Evolutionary conservation across 2,113 vertebrate genomes (phyloP), one percentile per base, ranked within the genome.

Genomic region (Mungos mungo): DNA sequence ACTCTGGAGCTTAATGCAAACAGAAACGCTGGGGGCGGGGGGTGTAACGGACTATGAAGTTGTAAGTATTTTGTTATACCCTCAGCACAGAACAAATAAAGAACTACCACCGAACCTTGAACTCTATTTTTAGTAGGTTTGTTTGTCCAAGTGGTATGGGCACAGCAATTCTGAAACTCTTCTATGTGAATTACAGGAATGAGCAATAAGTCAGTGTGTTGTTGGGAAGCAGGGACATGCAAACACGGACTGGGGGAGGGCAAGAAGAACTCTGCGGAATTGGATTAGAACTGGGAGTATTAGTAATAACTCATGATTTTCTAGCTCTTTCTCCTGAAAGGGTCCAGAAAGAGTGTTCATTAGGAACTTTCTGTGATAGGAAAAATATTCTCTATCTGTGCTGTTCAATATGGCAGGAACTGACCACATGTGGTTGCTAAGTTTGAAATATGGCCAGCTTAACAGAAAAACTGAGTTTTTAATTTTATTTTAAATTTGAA

Each of bases 161-260:
- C n/a, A n/a, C 2, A 38, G 35, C 16, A n/a, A 66, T 50, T 72
- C 69, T 19, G 45, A 68, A 63, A 15, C 38, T 21, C 41, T 8
- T 9, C 33, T 12, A n/a, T 0, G 18, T 10, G 11, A 8, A 0
- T 25, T 3, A 3, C 2, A 84, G 50, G 54, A 25, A 2, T 4
- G 63, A n/a, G 50, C 77, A 41, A 19, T 23, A 13, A 38, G 35
- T 50, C 9, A 33, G 12, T 33, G 12, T 25, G 50, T 0, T 29
- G 33, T 27, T 15, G 16, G 68, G 66, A 23, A 63, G 11, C 47
- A 35, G n/a, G 31, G 29, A 57, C 14, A 38, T 2, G 41, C 2
- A 16, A 38, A 47, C 11, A 69, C 0, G 14, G 66, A 72, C 18
- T 1, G 16, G 11, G 25, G 41, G 29, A 19, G 8, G 33, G 52